These are phyloP conservation scores for Heliconius eleuchia DNA, from an alignment of 1,140 invertebrate species.

Conservation along the genomic window DNA sequence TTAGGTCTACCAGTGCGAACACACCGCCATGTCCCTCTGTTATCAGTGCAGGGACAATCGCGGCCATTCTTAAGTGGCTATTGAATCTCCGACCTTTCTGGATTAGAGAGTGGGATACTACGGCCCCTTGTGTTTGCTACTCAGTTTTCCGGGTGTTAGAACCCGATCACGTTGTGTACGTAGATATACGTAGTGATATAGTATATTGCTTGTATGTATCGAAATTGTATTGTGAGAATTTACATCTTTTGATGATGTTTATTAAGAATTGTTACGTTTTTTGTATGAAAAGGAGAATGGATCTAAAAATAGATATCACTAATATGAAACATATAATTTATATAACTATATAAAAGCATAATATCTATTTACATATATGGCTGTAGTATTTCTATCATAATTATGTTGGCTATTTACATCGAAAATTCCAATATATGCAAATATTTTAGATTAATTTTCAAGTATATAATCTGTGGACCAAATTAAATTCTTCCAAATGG, in stretches of 20 bases:
- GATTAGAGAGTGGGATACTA: slow-evolving; percentile 54
- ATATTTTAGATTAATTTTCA: no score
- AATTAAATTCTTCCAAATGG: no score
- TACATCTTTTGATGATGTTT: background rate
- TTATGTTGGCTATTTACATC: no score
- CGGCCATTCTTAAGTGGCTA: slow-evolving; percentile 59
- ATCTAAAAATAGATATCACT: background rate
- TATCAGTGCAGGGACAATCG: slow-evolving; percentile 58
- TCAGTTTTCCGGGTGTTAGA: slow-evolving; percentile 17
- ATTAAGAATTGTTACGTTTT: background rate
- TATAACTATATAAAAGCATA: no score
- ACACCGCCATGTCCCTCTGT: slow-evolving; percentile 25
- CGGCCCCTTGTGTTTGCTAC: slow-evolving; percentile 54
- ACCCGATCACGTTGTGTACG: background rate
- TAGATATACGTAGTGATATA: no score
- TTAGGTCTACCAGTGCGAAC: background rate
- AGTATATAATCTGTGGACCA: no score
- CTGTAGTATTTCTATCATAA: no score
- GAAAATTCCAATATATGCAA: no score
- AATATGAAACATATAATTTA: no score
- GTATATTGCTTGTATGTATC: background rate
- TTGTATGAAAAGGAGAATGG: background rate
- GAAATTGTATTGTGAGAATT: background rate
- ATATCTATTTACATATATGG: no score
- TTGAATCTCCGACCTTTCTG: slow-evolving; percentile 64